phyloP scores from a whole-genome alignment of 2,888 invertebrate genomes.

The Lepidonotus clava region DNA sequence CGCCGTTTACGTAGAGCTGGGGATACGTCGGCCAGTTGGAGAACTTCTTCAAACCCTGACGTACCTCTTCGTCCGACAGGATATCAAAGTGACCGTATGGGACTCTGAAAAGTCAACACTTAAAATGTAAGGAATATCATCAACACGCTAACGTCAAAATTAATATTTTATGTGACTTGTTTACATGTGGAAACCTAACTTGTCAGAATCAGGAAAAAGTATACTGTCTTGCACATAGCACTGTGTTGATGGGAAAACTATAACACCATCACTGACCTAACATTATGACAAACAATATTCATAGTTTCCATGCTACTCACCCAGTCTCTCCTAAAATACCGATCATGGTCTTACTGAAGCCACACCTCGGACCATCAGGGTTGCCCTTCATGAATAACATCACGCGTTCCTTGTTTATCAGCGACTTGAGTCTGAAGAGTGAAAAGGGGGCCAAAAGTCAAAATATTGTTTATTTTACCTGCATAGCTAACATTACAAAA shows the following conservation, averaged over 20 bases:
- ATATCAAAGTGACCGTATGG: conserved; percentile 83
- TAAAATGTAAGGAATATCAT: not conserved
- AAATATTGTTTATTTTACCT: no score
- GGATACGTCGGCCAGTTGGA: conserved; percentile 83
- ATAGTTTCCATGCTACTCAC: no score
- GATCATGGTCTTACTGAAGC: conserved; percentile 87
- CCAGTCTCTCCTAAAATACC: conserved; percentile 85
- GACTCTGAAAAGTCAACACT: conserved; percentile 68
- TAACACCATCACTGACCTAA: no score
- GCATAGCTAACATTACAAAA: no score
- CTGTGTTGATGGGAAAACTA: no score
- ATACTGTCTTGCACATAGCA: no score
- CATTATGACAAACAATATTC: no score
- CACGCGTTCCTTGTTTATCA: conserved; percentile 80
- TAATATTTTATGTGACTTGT: no score
- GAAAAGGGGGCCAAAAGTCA: no score
- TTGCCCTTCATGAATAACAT: conserved; percentile 84
- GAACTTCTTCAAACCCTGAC: conserved; percentile 80
- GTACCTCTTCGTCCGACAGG: conserved; percentile 82
- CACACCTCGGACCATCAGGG: conserved; percentile 82
- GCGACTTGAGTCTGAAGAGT: conserved; percentile 78
- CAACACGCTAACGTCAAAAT: not conserved
- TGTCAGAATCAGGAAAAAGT: no score
- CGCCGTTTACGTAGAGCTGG: conserved; percentile 83
- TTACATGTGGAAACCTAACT: no score